A percentile compares a stretch with the other conserved stretches of the same genome.
Conservation (phyloP, 2,888 invertebrate species). For the Baronia brevicornis region DNA sequence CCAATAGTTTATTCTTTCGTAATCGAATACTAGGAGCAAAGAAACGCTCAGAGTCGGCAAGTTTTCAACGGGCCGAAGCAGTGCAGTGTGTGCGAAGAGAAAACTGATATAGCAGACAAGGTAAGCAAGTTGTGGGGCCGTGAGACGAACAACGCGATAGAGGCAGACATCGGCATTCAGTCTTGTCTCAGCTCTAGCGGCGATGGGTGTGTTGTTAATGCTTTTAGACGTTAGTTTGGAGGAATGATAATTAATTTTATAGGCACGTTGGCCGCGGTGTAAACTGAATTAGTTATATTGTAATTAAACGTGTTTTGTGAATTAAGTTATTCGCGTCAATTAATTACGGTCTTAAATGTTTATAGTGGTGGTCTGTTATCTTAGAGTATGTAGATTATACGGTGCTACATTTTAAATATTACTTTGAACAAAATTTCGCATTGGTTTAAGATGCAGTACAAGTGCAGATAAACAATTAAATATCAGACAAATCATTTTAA, state of each 20-base stretch:
- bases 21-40: slow-evolving; percentile 66
- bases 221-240: too few species aligned
- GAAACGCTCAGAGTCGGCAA: slow-evolving; percentile 37
- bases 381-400: too few species aligned
- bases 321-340: too few species aligned
- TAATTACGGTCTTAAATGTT: slow-evolving; percentile 19
- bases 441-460: too few species aligned
- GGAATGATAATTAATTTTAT: too few species aligned
- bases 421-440: too few species aligned
- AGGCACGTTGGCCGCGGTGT: background rate
- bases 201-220: too few species aligned
- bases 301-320: slow-evolving; percentile 6
- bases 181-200: slow-evolving; percentile 6
- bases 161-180: slow-evolving; percentile 20
- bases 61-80: slow-evolving; percentile 26
- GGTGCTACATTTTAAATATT: too few species aligned
- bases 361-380: too few species aligned
- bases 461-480: too few species aligned
- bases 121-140: slow-evolving; percentile 49
- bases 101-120: slow-evolving; percentile 64
- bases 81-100: slow-evolving; percentile 45
- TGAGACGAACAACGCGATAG: slow-evolving; percentile 26
- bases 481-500: too few species aligned
- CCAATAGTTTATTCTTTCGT: slow-evolving; percentile 73
- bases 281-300: slow-evolving; percentile 5